Conservation (phyloP, 2,797 vertebrate species). For the Danio aesculapii region DNA sequence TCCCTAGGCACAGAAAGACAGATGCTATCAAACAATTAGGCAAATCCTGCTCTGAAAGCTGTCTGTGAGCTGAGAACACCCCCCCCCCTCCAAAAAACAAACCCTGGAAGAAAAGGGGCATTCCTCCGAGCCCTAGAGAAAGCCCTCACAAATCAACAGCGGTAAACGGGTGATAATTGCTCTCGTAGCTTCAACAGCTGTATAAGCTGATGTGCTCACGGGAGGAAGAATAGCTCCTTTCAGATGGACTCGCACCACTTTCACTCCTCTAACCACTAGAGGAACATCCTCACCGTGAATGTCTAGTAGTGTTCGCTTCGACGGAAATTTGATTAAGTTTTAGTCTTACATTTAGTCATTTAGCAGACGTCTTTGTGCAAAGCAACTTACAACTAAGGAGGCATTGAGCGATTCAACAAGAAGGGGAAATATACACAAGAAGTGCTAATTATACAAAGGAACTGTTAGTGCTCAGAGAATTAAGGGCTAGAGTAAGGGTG, state of each 20-base stretch:
- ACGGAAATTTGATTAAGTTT: no score
- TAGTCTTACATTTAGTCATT: no score
- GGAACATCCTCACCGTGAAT: slow-evolving; percentile 59
- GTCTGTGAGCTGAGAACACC: slow-evolving; percentile 57
- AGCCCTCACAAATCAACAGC: slow-evolving; percentile 60
- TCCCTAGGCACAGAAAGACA: slow-evolving; percentile 50
- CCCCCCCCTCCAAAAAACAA: slow-evolving; percentile 57
- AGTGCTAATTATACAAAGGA: no score
- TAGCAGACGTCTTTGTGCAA: no score
- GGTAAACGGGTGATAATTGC: slow-evolving; percentile 68
- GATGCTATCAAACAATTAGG: slow-evolving; percentile 68
- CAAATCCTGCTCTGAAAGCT: slow-evolving; percentile 55
- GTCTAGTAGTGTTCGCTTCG: slow-evolving; percentile 50
- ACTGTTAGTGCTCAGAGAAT: no score
- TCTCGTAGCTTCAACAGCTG: slow-evolving; percentile 71
- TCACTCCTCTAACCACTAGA: background rate
- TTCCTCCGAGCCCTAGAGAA: slow-evolving; percentile 39
- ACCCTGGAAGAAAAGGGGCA: slow-evolving; percentile 38
- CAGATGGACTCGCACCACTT: slow-evolving; percentile 64
- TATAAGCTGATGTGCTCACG: slow-evolving; percentile 64
- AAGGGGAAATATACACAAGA: no score
- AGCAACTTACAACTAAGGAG: no score
- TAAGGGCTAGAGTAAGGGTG: no score
- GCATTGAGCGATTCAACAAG: no score
- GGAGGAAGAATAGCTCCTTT: slow-evolving; percentile 73